phyloP scores from a whole-genome alignment of 2,113 vertebrate species.

The Micronisus gabar region DNA sequence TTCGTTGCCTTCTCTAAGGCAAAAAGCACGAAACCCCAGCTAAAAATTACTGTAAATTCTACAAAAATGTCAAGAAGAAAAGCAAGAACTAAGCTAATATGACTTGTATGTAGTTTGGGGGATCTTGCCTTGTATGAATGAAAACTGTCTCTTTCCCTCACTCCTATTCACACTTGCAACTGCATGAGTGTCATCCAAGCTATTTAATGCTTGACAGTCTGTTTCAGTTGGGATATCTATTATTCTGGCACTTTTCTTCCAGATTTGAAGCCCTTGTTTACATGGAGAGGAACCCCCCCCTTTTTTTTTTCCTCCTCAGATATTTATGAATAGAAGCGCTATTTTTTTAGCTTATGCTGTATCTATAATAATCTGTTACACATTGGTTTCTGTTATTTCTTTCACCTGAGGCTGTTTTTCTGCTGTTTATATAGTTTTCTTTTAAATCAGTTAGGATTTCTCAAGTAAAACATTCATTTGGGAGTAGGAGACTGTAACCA shows the following conservation, averaged over 20 bases:
- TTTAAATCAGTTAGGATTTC: not conserved
- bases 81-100: not conserved
- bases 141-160: not conserved
- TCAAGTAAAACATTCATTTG: not conserved
- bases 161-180: not conserved
- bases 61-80: not conserved
- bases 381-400: not conserved
- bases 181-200: not conserved
- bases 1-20: not conserved
- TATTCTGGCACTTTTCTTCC: not conserved
- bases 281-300: not conserved
- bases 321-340: not conserved
- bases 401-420: not conserved
- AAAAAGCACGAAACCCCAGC: not conserved
- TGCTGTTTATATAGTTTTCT: not conserved
- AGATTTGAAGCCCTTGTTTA: not conserved
- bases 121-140: slow-evolving; percentile 3
- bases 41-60: not conserved
- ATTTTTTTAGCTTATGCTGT: not conserved
- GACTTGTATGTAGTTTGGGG: not conserved
- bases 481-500: not conserved
- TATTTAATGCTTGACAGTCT: not conserved
- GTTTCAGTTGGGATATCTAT: not conserved
- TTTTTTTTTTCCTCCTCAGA: not conserved
- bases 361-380: not conserved